Conservation (phyloP, 2,113 vertebrate genomes). For the Chionomys nivalis region DNA sequence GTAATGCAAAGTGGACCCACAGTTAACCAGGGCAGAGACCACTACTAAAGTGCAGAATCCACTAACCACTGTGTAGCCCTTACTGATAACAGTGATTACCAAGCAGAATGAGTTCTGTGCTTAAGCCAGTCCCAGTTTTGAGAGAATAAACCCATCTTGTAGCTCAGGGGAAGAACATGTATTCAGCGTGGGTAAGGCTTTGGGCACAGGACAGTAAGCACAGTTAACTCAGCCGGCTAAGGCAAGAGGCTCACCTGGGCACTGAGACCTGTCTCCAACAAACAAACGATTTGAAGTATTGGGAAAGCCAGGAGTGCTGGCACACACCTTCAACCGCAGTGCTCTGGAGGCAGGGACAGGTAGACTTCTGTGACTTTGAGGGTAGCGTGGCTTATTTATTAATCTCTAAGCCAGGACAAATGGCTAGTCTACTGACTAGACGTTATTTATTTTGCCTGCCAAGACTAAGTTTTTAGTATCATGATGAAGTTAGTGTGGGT, state of each 20-base stretch:
- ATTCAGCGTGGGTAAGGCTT: not conserved
- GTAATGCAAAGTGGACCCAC: not conserved
- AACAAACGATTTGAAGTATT: not conserved
- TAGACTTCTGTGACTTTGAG: not conserved
- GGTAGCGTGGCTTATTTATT: not conserved
- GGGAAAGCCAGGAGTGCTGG: not conserved
- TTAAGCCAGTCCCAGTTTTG: not conserved
- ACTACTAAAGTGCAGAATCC: not conserved
- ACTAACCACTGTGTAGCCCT: not conserved
- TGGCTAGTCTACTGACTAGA: no score
- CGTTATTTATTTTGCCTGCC: not conserved
- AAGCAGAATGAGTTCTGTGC: not conserved
- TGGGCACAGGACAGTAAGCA: not conserved
- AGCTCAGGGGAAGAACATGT: not conserved
- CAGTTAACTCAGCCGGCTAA: not conserved
- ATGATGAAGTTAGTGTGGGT: not conserved
- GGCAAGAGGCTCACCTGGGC: not conserved
- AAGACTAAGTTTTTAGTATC: not conserved
- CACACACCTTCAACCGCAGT: not conserved
- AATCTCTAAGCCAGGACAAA: no score
- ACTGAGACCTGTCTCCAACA: not conserved
- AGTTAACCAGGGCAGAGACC: not conserved
- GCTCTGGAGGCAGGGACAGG: not conserved
- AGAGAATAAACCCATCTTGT: slow-evolving; percentile 42
- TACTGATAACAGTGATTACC: not conserved